Conservation (phyloP, 2,888 invertebrate genomes). For the Trichogramma evanescens region DNA sequence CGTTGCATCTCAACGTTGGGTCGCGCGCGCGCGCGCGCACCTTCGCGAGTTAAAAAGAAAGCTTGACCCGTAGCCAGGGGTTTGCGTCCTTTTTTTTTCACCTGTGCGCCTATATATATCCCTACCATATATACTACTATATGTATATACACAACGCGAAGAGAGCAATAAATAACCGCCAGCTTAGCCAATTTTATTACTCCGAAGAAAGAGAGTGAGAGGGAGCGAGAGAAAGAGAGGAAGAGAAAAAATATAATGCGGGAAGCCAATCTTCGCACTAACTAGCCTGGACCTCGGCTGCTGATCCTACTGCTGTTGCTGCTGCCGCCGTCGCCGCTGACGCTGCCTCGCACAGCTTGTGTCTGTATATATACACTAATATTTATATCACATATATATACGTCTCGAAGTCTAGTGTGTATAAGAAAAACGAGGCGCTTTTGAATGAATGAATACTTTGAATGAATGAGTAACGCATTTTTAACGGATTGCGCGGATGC, state of each 20-base stretch:
- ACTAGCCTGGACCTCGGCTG: constrained; percentile 34
- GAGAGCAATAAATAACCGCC: constrained; percentile 43
- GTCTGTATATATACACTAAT: no score
- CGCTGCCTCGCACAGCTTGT: no score
- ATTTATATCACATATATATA: no score
- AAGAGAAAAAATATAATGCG: constrained; percentile 28
- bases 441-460: constrained; percentile 1
- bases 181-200: constrained; percentile 47
- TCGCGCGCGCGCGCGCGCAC: constrained; percentile 2
- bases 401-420: no score
- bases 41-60: not conserved
- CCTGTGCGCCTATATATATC: not conserved
- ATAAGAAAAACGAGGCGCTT: not conserved
- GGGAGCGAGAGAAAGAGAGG: not conserved
- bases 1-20: not conserved
- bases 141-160: constrained; percentile 14
- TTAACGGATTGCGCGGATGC: not conserved
- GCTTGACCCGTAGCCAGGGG: constrained; percentile 2
- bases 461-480: constrained; percentile 8
- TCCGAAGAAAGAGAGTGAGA: constrained; percentile 21
- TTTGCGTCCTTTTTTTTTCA: not conserved
- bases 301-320: no score
- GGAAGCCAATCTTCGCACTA: constrained; percentile 45
- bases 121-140: constrained; percentile 8
- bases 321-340: no score